These are phyloP conservation scores for Tapera naevia DNA, from an alignment of 2,797 vertebrate genomes.

Conservation along the genomic window DNA sequence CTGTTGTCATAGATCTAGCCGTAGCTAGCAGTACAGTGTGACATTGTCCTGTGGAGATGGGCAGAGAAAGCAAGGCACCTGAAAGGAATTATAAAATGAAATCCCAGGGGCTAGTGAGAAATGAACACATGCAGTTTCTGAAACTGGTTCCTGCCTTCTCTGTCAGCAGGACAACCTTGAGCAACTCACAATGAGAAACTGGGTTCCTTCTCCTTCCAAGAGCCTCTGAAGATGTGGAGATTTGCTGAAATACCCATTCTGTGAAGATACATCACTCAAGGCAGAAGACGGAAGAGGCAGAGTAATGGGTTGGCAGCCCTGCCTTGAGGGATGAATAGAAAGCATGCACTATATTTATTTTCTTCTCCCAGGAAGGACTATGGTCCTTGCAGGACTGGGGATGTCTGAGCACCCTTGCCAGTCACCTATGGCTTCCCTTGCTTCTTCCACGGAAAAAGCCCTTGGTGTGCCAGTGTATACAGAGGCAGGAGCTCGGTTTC, in stretches of 20 bases:
- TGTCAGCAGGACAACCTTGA: not conserved
- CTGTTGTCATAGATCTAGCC: not conserved
- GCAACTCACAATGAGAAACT: not conserved
- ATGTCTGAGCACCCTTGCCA: not conserved
- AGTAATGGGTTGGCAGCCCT: not conserved
- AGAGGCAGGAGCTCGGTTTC: not conserved
- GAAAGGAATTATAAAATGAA: not conserved
- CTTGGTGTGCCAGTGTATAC: fast-evolving
- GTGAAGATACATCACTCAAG: not conserved
- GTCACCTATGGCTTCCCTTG: not conserved
- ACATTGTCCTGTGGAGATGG: not conserved
- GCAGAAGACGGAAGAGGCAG: not conserved
- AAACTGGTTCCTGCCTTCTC: not conserved
- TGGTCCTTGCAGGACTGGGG: not conserved
- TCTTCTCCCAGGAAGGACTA: not conserved
- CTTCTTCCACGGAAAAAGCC: not conserved
- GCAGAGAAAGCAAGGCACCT: not conserved
- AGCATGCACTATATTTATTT: not conserved
- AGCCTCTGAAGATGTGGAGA: not conserved
- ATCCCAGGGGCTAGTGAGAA: not conserved
- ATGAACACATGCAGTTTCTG: not conserved
- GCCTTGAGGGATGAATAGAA: not conserved
- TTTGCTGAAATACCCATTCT: fast-evolving
- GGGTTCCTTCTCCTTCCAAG: not conserved
- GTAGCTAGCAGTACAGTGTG: not conserved